Evolutionary conservation across 2,888 invertebrate species (phyloP).

Genomic region (Ochropleura plecta): DNA sequence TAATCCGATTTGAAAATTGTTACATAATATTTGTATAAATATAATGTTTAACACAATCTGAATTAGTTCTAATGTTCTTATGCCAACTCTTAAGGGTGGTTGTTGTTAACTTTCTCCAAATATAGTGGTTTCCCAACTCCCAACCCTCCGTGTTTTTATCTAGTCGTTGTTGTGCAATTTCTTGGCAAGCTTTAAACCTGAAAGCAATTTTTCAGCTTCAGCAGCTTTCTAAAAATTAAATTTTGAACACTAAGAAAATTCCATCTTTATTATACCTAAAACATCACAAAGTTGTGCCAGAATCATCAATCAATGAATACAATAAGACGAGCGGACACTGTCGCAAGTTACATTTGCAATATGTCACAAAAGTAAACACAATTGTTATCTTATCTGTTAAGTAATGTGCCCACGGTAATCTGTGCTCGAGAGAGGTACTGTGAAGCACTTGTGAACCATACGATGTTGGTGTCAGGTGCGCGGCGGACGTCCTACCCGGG

Average conservation of each 20-base stretch:
- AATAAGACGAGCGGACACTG: conserved; percentile 50
- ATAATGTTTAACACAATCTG: not conserved
- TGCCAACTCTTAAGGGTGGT: not conserved
- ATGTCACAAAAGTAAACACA: conserved; percentile 71
- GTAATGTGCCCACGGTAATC: conserved; percentile 75
- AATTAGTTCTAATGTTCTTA: not conserved
- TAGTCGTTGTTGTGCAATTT: not conserved
- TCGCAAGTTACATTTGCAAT: conserved; percentile 72
- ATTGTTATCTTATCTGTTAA: conserved; percentile 85
- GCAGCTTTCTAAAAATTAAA: too few relatives aligned
- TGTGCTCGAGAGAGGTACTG: conserved; percentile 71
- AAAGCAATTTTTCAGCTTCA: too few relatives aligned
- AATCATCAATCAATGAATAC: conserved; percentile 62
- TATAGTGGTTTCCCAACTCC: not conserved
- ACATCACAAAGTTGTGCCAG: not conserved
- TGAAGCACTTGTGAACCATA: conserved; percentile 74
- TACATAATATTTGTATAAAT: conserved; percentile 2
- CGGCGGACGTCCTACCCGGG: conserved; percentile 79
- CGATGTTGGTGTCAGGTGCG: conserved; percentile 86
- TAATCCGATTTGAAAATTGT: conserved; percentile 38
- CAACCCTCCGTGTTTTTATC: not conserved
- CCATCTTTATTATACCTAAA: not conserved
- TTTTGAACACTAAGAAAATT: not conserved
- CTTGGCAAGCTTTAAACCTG: conserved; percentile 3
- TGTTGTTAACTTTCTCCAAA: not conserved